Conservation (phyloP, 2,113 vertebrate species). For the Dendrocopos noguchii region DNA sequence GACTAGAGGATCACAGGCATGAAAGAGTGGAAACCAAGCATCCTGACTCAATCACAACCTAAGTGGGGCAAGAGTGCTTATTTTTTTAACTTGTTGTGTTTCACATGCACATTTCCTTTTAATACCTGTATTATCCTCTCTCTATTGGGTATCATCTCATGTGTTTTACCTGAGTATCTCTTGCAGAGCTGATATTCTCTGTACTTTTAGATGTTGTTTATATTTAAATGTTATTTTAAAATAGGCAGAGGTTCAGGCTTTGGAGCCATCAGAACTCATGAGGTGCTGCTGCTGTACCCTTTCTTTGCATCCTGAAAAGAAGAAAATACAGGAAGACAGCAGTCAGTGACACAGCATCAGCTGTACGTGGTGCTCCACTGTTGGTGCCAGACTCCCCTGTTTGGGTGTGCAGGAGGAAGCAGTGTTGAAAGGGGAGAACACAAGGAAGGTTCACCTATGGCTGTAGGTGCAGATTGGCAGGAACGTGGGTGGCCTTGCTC, state of each 20-base stretch:
- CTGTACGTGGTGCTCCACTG: accelerated
- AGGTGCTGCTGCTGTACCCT: background rate
- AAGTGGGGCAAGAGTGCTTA: background rate
- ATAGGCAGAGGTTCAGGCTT: background rate
- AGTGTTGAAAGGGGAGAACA: background rate
- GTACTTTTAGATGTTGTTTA: background rate
- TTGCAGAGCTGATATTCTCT: background rate
- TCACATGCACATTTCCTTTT: accelerated
- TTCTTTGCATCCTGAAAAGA: background rate
- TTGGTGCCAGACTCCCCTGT: accelerated
- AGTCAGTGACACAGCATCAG: accelerated
- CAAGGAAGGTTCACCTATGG: background rate
- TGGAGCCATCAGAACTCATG: background rate
- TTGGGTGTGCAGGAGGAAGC: background rate
- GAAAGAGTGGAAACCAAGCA: background rate
- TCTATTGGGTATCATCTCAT: background rate
- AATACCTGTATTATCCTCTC: background rate
- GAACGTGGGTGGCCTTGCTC: background rate
- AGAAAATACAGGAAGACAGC: background rate
- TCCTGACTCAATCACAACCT: background rate
- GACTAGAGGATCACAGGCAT: background rate
- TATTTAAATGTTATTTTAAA: background rate
- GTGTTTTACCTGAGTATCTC: background rate
- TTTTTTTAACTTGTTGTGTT: background rate
- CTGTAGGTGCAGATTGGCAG: accelerated